phyloP scores from a whole-genome alignment of 2,888 invertebrate species.

The Notocelia uddmanniana region DNA sequence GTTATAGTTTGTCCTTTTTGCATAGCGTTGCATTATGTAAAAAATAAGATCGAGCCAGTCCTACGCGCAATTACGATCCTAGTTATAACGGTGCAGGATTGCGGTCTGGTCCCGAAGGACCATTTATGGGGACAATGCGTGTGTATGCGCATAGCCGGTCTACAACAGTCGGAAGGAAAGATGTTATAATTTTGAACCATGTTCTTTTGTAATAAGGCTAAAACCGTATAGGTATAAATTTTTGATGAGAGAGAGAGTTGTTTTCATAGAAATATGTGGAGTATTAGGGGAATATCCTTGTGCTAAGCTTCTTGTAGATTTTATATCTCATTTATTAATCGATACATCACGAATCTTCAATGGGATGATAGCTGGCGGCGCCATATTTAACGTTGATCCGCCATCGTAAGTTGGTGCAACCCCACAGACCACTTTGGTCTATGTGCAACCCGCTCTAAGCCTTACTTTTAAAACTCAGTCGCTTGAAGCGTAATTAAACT shows the following conservation, averaged over 20 bases:
- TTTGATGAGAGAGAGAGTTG: too few relatives aligned
- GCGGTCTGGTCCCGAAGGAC: constrained; percentile 25
- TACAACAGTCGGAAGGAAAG: not conserved
- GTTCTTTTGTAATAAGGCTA: not conserved
- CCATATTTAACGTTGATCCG: too few relatives aligned
- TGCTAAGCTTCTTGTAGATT: not conserved
- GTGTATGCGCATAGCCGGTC: constrained; percentile 18
- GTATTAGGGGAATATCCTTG: not conserved
- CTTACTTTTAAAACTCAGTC: too few relatives aligned
- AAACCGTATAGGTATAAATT: not conserved
- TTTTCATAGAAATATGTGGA: not conserved
- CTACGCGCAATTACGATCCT: not conserved
- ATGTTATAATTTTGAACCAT: not conserved
- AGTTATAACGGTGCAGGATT: constrained; percentile 17
- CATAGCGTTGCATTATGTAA: constrained; percentile 2
- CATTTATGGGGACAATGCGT: constrained; percentile 5
- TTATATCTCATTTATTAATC: too few relatives aligned
- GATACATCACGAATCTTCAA: too few relatives aligned
- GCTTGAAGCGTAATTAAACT: too few relatives aligned
- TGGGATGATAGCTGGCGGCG: too few relatives aligned
- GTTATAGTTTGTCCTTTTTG: not conserved
- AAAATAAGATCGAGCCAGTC: not conserved
- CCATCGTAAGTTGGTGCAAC: too few relatives aligned
- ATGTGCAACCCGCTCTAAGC: too few relatives aligned
- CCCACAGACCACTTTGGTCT: too few relatives aligned